Evolutionary conservation across 2,113 vertebrate genomes (phyloP).

Genomic region (Pagrus major): DNA sequence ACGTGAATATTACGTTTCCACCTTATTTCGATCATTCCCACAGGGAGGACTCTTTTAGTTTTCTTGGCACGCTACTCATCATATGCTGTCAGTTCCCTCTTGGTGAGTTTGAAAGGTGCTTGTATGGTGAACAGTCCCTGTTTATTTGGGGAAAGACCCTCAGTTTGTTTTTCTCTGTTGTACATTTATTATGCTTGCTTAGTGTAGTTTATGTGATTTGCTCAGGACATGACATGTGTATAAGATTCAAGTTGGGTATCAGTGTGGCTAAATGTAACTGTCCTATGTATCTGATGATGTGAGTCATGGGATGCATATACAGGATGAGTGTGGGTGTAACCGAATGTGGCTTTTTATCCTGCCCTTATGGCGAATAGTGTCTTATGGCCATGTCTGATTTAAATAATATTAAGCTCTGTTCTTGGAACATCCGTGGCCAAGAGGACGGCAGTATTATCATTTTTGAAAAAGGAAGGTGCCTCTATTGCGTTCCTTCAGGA

Average conservation of each 20-base stretch:
- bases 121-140: background rate
- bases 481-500: background rate
- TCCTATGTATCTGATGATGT: background rate
- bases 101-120: background rate
- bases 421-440: background rate
- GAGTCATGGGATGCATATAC: background rate
- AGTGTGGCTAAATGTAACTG: background rate
- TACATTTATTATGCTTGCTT: background rate
- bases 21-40: background rate
- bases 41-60: background rate
- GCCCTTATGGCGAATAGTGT: background rate
- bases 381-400: background rate
- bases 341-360: too few species aligned
- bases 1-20: background rate
- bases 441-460: background rate
- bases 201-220: background rate
- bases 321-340: background rate
- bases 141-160: constrained; percentile 4
- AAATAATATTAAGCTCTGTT: background rate
- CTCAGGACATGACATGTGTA: background rate
- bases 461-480: background rate
- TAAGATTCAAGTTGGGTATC: background rate
- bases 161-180: background rate
- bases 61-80: background rate
- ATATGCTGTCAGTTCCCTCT: background rate